Conservation (phyloP, 2,797 vertebrate species). For the Synanceia verrucosa region DNA sequence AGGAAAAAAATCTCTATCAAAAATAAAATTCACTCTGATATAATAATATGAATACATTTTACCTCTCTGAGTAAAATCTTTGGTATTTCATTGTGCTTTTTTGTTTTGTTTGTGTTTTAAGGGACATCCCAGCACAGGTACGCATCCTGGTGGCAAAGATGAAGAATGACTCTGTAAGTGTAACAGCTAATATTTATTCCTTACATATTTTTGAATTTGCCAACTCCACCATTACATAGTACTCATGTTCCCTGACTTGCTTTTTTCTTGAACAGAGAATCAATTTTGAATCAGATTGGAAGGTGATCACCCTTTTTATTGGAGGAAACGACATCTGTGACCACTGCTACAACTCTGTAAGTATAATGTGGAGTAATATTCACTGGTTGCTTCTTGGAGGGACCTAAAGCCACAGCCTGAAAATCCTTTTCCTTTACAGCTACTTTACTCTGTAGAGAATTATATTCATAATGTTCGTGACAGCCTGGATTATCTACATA, state of each 20-base stretch:
- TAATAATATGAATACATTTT: too few species aligned
- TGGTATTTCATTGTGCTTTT: background rate
- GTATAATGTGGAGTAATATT: constrained; percentile 43
- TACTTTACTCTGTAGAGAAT: constrained; percentile 80
- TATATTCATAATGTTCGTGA: constrained; percentile 79
- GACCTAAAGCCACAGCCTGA: background rate
- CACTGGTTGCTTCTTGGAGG: background rate
- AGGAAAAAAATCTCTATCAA: background rate
- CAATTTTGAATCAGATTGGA: constrained; percentile 89
- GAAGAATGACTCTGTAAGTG: constrained; percentile 86
- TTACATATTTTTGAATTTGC: background rate
- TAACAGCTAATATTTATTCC: background rate
- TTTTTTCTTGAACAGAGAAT: constrained; percentile 80
- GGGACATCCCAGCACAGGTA: constrained; percentile 83
- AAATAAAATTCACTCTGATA: background rate
- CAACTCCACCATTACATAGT: background rate
- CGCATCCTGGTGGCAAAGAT: constrained; percentile 83
- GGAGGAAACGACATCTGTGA: constrained; percentile 89
- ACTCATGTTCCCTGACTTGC: background rate
- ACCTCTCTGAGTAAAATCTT: background rate
- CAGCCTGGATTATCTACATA: constrained; percentile 88
- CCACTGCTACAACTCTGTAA: constrained; percentile 88
- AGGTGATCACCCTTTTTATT: constrained; percentile 89
- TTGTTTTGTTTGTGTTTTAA: constrained; percentile 61
- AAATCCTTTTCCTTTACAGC: constrained; percentile 67